phyloP scores from a whole-genome alignment of 2,113 vertebrate species.

The Bungarus multicinctus region DNA sequence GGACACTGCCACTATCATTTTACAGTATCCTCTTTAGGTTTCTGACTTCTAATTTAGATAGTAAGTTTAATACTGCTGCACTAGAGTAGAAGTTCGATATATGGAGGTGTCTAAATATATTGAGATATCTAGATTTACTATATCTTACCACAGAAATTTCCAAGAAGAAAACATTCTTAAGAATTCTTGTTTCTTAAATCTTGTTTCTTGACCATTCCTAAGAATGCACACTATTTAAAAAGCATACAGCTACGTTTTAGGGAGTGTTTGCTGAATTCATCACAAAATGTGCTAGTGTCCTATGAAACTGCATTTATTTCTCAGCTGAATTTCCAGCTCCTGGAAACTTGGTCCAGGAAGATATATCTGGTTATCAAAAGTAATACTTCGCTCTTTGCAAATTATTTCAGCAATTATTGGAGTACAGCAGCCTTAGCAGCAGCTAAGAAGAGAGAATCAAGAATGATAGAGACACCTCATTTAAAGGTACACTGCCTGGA shows the following conservation, averaged over 20 bases:
- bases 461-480: constrained; percentile 49
- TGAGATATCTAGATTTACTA: neutral
- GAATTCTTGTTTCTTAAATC: neutral
- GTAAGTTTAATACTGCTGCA: neutral
- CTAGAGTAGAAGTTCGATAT: neutral
- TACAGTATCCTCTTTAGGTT: neutral
- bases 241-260: neutral
- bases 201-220: neutral
- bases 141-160: neutral
- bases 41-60: neutral
- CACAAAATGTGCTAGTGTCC: constrained; percentile 64
- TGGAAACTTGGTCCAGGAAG: constrained; percentile 63
- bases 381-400: constrained; percentile 46
- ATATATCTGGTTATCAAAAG: constrained; percentile 68
- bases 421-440: constrained; percentile 52
- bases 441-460: constrained; percentile 41
- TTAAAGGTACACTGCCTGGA: constrained; percentile 46
- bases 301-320: constrained; percentile 62
- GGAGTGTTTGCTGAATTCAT: constrained; percentile 37
- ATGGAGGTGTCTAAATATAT: neutral
- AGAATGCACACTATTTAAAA: neutral
- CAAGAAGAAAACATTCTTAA: neutral
- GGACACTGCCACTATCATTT: neutral
- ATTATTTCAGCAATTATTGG: constrained; percentile 47
- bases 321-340: constrained; percentile 58